Percentiles rank a stretch among this genome's conserved stretches.
These are phyloP conservation scores for Henricia sp. DNA, from an alignment of 53 echinoderm and acorn worm genomes.

Conservation along the genomic window DNA sequence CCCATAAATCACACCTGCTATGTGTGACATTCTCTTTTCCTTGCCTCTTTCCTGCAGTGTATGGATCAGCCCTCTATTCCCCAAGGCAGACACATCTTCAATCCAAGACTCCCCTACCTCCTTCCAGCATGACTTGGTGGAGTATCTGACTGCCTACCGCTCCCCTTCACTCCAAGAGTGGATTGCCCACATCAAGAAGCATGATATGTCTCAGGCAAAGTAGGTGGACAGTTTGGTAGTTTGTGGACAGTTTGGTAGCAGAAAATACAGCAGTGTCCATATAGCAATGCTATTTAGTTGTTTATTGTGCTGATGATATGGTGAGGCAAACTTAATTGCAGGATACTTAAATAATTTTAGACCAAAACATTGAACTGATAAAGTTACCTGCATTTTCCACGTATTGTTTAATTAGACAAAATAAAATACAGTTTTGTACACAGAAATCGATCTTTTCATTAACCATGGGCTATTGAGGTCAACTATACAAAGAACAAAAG, in stretches of 20 bases:
- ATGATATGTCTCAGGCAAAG: conserved; percentile 88
- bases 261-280: too few relatives aligned
- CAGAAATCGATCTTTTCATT: too few relatives aligned
- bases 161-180: conserved; percentile 72
- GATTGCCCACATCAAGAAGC: conserved; percentile 81
- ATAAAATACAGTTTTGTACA: too few relatives aligned
- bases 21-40: background rate
- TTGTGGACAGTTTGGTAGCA: background rate
- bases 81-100: conserved; percentile 57
- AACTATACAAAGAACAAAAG: too few relatives aligned
- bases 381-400: too few relatives aligned
- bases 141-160: conserved; percentile 81
- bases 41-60: conserved; percentile 52
- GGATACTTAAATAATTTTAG: too few relatives aligned
- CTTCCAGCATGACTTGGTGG: conserved; percentile 86
- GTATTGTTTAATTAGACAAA: too few relatives aligned
- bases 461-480: too few relatives aligned
- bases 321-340: too few relatives aligned
- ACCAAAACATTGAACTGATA: too few relatives aligned
- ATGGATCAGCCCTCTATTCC: conserved; percentile 95
- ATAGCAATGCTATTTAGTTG: too few relatives aligned
- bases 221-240: conserved; percentile 29
- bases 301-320: too few relatives aligned
- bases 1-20: background rate
- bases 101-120: conserved; percentile 69